Evolutionary conservation across 2,888 invertebrate genomes (phyloP).

Genomic region (Epistrophe eligans): DNA sequence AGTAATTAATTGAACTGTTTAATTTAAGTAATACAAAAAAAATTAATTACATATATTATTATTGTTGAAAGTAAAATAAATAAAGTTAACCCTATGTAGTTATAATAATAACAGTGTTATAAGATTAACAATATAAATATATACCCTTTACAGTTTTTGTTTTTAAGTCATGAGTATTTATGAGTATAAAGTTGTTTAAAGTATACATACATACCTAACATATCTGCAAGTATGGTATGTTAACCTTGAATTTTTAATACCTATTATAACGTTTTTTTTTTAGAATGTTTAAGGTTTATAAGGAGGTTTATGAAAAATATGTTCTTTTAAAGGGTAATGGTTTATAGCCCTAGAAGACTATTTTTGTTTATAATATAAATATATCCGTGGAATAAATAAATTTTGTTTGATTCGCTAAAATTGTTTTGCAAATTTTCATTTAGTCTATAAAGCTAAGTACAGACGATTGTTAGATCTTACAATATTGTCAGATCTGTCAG

Average conservation of each 20-base stretch:
- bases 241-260: constrained; percentile 1
- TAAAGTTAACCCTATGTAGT: no score
- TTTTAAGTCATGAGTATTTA: neutral
- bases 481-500: no score
- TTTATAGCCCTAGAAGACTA: no score
- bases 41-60: neutral
- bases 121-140: no score
- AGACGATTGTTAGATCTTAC: no score
- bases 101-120: neutral
- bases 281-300: neutral
- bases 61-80: neutral
- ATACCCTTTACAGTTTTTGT: neutral
- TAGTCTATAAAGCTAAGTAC: no score
- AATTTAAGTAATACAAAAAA: neutral
- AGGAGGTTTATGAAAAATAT: neutral
- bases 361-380: no score
- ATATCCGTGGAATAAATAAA: no score
- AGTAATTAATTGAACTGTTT: neutral
- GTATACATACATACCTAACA: neutral
- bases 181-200: neutral
- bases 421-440: no score
- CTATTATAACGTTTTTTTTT: neutral
- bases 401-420: no score
- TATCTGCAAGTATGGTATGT: neutral
- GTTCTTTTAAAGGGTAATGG: no score